These are phyloP conservation scores for Micrastur ruficollis DNA, from an alignment of 2,797 vertebrate genomes.

Conservation along the genomic window DNA sequence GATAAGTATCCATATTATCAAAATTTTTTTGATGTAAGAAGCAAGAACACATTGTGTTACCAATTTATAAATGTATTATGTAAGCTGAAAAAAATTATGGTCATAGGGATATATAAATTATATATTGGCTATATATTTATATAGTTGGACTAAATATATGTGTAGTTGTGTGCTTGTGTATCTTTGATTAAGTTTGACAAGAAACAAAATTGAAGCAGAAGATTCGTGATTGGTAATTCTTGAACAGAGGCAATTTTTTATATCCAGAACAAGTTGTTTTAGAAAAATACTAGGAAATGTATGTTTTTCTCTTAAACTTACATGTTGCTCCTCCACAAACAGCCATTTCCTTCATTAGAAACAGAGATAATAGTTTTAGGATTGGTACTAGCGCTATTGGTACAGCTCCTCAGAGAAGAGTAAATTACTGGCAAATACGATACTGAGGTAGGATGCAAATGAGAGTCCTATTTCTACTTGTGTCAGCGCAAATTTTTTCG, in stretches of 20 bases:
- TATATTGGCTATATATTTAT: not conserved
- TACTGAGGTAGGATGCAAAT: not conserved
- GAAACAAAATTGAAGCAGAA: not conserved
- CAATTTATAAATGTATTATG: not conserved
- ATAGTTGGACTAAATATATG: not conserved
- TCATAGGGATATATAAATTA: not conserved
- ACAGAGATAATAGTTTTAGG: not conserved
- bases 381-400: not conserved
- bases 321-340: not conserved
- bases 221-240: not conserved
- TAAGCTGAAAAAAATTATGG: not conserved
- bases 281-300: not conserved
- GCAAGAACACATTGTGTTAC: not conserved
- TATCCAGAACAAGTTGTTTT: not conserved
- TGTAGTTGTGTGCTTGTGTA: not conserved
- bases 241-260: not conserved
- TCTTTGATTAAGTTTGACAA: not conserved
- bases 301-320: not conserved
- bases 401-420: not conserved
- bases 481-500: slow-evolving; percentile 1
- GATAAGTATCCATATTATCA: not conserved
- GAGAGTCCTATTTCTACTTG: not conserved
- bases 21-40: not conserved
- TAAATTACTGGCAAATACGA: not conserved
- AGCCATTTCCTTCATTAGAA: not conserved